Evolutionary conservation across 2,113 vertebrate genomes (phyloP).

Genomic region (Ramphastos sulfuratus): DNA sequence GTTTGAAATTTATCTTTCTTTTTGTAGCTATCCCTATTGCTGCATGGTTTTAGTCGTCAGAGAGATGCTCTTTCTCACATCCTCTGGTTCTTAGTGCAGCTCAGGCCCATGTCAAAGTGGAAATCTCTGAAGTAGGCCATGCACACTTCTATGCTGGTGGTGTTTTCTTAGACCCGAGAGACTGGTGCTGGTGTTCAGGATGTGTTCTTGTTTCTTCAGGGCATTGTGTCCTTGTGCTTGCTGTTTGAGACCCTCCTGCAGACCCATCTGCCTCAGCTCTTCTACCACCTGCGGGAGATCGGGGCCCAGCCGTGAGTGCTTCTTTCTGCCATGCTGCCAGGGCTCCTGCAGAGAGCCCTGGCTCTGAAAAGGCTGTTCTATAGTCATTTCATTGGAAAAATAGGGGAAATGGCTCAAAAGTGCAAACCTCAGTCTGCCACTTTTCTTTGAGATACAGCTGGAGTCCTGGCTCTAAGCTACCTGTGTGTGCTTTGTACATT

Average conservation of each 20-base stretch:
- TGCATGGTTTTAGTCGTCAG: not conserved
- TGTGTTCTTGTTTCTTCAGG: conserved; percentile 75
- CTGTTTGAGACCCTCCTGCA: conserved; percentile 97
- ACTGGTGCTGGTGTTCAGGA: not conserved
- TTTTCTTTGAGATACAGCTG: not conserved
- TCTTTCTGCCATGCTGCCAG: not conserved
- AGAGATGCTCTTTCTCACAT: not conserved
- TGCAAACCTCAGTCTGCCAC: not conserved
- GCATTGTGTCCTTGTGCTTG: conserved; percentile 93
- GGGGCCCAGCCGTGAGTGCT: conserved; percentile 95
- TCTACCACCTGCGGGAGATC: conserved; percentile 94
- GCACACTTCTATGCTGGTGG: not conserved
- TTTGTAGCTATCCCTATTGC: not conserved
- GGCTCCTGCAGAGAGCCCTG: not conserved
- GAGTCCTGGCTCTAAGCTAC: not conserved
- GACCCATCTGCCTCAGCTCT: conserved; percentile 93
- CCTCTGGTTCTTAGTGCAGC: not conserved
- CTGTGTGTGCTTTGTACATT: not conserved
- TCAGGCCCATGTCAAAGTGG: not conserved
- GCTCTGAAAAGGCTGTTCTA: not conserved
- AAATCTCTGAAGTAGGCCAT: not conserved
- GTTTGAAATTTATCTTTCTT: not conserved
- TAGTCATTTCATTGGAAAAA: not conserved
- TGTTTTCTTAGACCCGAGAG: not conserved
- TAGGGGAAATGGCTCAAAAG: not conserved